Base-by-base conservation (phyloP, 2,113 vertebrate genomes). In the Holacanthus passer region DNA sequence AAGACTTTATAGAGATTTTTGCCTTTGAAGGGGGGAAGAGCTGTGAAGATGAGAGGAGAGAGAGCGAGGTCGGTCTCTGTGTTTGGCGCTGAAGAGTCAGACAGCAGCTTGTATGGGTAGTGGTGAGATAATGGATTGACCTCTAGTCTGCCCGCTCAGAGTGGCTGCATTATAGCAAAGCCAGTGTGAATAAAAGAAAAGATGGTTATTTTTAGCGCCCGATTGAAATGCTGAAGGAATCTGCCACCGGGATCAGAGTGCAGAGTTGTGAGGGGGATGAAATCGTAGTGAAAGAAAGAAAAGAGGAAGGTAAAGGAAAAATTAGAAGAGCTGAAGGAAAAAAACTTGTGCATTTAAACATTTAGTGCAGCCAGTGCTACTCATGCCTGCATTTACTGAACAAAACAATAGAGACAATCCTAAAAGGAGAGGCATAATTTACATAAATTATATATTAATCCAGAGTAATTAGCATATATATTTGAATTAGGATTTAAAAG, bases 51-150 rank as follows among this genome's bases (percentile, higher is more conserved):
- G 73, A 58, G 27, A 53, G 6, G n/a, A 86, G 73, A 68, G 60
- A 66, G 68, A 79, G 43, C 27, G 75, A 65, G 79, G 56, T 77
- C 56, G 62, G 62, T 43, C 56, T 82, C 43, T 65, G 77, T 66
- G 73, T 84, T 74, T 79, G 76, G 79, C 89, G 85, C 91, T 94
- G 94, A 94, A 94, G 92, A 95, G 94, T 79, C 93, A 80, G 91
- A 94, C 93, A 93, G 95, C 92, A 91, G 93, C 92, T 94, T 95
- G 95, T 95, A 92, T 93, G 87, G 64, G 92, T 94, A 56, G 81
- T 81, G 84, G 91, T 93, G 63, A 95, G 95, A 96, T 96, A 96
- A 96, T 95, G 94, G 95, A 96, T 94, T 95, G 95, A 96, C 95
- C 94, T 95, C 92, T 93, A 29, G 92, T 94, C 91, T 95, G 95